Evolutionary conservation across 2,113 vertebrate species (phyloP).

Genomic region (Diphyllodes magnificus): DNA sequence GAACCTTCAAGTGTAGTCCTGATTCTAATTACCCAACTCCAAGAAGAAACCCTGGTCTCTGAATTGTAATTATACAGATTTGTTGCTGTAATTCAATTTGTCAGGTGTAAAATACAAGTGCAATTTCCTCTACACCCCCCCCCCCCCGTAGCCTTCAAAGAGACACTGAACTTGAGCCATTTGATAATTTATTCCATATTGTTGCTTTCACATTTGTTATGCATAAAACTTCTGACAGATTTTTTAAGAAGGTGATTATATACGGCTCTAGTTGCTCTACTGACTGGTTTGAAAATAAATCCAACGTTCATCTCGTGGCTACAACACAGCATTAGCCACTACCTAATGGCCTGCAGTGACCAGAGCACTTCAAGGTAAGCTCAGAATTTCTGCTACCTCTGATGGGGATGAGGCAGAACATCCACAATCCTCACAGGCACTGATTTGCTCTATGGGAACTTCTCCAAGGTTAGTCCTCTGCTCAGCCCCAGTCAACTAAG

Average conservation of each 20-base stretch:
- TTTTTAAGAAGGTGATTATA: not conserved
- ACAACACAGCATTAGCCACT: not conserved
- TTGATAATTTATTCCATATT: conserved; percentile 32
- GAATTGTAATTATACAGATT: conserved; percentile 32
- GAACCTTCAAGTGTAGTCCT: not conserved
- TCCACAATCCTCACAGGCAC: not conserved
- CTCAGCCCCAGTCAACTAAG: not conserved
- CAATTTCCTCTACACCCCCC: not conserved
- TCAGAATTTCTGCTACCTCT: not conserved
- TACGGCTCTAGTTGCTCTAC: not conserved
- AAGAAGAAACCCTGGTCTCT: not conserved
- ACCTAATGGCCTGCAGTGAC: not conserved
- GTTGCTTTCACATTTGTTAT: conserved; percentile 13
- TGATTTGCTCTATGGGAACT: not conserved
- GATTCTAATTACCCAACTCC: not conserved
- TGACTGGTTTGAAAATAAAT: not conserved
- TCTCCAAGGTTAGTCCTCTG: not conserved
- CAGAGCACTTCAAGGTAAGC: not conserved
- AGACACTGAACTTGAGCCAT: conserved; percentile 19
- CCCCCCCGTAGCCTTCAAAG: not conserved
- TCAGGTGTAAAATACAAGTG: conserved; percentile 45
- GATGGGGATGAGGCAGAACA: accelerated
- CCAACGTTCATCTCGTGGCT: not conserved
- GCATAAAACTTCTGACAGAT: not conserved
- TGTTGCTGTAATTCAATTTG: conserved; percentile 44